Conservation (phyloP, 2,113 vertebrate genomes). For the Catharus bicknelli region DNA sequence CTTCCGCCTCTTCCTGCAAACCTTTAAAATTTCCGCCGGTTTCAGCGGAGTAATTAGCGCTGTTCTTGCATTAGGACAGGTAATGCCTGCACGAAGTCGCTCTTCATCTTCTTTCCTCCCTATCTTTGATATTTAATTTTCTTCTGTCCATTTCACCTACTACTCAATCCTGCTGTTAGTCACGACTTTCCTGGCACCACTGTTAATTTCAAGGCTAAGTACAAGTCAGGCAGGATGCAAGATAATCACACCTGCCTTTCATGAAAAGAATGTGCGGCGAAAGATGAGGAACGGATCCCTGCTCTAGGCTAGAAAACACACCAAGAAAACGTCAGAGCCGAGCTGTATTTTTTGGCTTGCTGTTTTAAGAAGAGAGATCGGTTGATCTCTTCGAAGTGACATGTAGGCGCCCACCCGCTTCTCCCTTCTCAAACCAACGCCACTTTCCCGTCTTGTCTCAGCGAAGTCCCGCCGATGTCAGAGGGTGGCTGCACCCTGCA, state of each 20-base stretch:
- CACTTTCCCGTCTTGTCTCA: neutral
- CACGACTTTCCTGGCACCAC: neutral
- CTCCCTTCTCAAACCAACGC: neutral
- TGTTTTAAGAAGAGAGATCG: neutral
- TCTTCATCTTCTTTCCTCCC: fast-evolving
- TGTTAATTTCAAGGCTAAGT: neutral
- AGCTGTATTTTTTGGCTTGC: fast-evolving
- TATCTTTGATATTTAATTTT: neutral
- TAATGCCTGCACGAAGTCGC: fast-evolving
- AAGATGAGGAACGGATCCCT: neutral
- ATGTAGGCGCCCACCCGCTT: fast-evolving
- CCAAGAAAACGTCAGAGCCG: neutral
- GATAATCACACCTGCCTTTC: neutral
- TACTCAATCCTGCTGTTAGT: neutral
- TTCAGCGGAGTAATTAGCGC: neutral
- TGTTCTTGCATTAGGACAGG: neutral
- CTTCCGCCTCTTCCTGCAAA: neutral
- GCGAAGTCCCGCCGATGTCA: no score
- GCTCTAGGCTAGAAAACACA: neutral
- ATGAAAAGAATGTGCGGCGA: fast-evolving
- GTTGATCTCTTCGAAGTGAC: neutral
- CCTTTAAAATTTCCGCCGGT: neutral
- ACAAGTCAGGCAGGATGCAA: neutral
- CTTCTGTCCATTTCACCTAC: neutral
- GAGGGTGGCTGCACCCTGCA: neutral